Conservation (phyloP, 2,113 vertebrate genomes). For the Atlantisia rogersi region DNA sequence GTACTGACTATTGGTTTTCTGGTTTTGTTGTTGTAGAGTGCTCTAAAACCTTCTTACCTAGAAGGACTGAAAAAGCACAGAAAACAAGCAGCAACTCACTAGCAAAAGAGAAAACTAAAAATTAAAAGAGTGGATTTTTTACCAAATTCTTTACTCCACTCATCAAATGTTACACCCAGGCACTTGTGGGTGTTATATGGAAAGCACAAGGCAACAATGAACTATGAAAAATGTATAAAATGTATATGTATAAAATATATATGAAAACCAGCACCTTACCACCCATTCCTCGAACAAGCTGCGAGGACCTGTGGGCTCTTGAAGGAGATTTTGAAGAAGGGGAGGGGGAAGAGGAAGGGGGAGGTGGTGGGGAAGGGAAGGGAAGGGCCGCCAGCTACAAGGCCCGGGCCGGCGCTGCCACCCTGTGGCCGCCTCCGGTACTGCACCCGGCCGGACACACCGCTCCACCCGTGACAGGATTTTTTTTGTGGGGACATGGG, state of each 20-base stretch:
- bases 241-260: too few species aligned
- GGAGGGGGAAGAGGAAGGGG: too few species aligned
- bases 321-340: too few species aligned
- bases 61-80: neutral
- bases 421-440: neutral
- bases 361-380: too few species aligned
- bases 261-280: neutral
- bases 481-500: too few species aligned
- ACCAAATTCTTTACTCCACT: neutral
- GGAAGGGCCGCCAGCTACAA: too few species aligned
- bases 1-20: neutral
- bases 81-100: neutral
- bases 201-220: neutral
- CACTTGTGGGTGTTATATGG: neutral
- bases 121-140: neutral
- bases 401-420: neutral
- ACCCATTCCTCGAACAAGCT: too few species aligned
- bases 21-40: neutral
- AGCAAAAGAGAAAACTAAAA: neutral
- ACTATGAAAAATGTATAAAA: neutral
- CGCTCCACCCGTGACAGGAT: rapidly evolving
- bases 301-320: too few species aligned
- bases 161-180: neutral
- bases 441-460: neutral
- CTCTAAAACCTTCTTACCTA: neutral